phyloP scores from a whole-genome alignment of 2,113 vertebrate genomes.

The Butorides virescens region DNA sequence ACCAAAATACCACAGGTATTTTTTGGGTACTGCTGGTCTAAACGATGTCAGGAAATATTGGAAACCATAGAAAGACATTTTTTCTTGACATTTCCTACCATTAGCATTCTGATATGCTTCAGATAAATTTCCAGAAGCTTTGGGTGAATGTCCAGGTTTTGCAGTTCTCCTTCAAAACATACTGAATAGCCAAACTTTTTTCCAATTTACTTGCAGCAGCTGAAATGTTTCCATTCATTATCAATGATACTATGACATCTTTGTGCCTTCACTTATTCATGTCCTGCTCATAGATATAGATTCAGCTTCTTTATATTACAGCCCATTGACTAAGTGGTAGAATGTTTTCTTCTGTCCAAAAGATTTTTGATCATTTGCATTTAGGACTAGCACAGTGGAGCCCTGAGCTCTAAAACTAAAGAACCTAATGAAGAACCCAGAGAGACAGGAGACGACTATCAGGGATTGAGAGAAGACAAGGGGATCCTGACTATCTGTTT shows the following conservation, averaged over 20 bases:
- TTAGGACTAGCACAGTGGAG: not conserved
- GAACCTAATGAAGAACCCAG: not conserved
- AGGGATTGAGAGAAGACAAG: not conserved
- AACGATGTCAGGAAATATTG: not conserved
- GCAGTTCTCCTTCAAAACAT: not conserved
- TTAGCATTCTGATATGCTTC: not conserved
- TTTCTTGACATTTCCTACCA: not conserved
- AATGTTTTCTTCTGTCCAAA: not conserved
- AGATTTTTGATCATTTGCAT: not conserved
- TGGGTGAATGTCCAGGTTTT: not conserved
- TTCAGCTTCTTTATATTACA: not conserved
- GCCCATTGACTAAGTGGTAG: not conserved
- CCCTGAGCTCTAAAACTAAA: not conserved
- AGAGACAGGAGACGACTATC: rapidly evolving
- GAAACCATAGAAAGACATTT: not conserved
- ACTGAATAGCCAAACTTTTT: not conserved
- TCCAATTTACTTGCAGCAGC: not conserved
- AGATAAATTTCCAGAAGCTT: not conserved
- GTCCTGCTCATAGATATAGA: not conserved
- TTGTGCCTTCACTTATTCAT: not conserved
- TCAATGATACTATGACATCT: not conserved
- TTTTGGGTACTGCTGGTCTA: not conserved
- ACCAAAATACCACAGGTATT: not conserved
- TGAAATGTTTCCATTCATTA: not conserved
- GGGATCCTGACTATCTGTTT: not conserved